Percentiles rank a stretch among this genome's conserved stretches.
These are phyloP conservation scores for Heliconius ethilla DNA, from an alignment of 2,888 invertebrate genomes.

Conservation along the genomic window DNA sequence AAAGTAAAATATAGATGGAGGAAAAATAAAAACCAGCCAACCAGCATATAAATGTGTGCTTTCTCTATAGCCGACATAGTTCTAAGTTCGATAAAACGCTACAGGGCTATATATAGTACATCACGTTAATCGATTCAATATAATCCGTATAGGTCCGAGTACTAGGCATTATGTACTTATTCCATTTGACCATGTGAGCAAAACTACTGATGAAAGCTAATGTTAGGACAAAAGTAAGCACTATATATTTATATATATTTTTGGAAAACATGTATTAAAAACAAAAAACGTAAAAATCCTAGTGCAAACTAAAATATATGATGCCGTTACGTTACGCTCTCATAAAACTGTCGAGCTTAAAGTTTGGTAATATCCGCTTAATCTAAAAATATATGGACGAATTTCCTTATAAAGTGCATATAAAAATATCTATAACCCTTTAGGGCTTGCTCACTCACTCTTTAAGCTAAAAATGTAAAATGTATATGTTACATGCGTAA, in stretches of 20 bases:
- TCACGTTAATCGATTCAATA: too few relatives aligned
- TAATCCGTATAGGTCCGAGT: too few relatives aligned
- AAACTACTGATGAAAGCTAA: too few relatives aligned
- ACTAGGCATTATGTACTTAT: too few relatives aligned
- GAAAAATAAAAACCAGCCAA: neutral
- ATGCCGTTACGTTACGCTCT: neutral
- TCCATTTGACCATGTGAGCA: too few relatives aligned
- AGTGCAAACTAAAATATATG: neutral
- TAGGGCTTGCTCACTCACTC: neutral
- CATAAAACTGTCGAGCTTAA: conserved; percentile 19
- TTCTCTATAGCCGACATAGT: neutral
- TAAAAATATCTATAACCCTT: neutral
- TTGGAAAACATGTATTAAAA: neutral
- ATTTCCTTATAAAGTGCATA: conserved; percentile 16
- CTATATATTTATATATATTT: too few relatives aligned
- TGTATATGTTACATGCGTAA: too few relatives aligned
- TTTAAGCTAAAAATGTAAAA: neutral
- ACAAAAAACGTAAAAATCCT: neutral
- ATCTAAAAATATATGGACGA: conserved; percentile 15
- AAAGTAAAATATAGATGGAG: conserved; percentile 14
- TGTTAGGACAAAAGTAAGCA: too few relatives aligned
- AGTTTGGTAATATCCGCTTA: conserved; percentile 21
- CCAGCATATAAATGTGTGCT: neutral
- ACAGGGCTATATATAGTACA: too few relatives aligned
- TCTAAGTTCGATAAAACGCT: too few relatives aligned